A percentile compares a stretch with the other conserved stretches of the same genome.
Evolutionary conservation across 2,888 invertebrate species (phyloP).

Genomic region (Papilio gigon): DNA sequence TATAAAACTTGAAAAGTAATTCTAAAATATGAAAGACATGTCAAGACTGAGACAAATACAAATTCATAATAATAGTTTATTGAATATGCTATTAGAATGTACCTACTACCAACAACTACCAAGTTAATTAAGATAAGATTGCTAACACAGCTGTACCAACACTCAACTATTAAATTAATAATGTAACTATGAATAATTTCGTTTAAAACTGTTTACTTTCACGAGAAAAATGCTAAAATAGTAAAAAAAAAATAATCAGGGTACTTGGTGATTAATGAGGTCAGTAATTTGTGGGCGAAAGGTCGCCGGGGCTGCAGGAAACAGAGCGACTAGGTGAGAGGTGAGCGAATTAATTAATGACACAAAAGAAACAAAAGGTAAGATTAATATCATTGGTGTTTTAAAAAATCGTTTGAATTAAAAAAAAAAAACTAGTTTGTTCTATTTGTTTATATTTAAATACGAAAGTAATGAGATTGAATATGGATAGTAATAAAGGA

Average conservation of each 20-base stretch:
- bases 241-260: constrained; percentile 1
- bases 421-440: no score
- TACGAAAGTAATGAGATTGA: no score
- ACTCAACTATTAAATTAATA: background rate
- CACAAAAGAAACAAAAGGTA: constrained; percentile 36
- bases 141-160: no score
- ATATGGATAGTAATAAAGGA: no score
- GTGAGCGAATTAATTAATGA: constrained; percentile 31
- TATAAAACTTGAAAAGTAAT: background rate
- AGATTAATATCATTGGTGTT: constrained; percentile 23
- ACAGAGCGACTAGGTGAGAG: constrained; percentile 18
- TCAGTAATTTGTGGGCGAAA: constrained; percentile 32
- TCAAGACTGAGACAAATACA: background rate
- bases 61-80: background rate
- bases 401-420: constrained; percentile 1
- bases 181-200: background rate
- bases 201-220: background rate
- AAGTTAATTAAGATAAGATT: no score
- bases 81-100: no score
- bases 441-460: no score
- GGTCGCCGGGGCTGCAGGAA: constrained; percentile 28
- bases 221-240: background rate
- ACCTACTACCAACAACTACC: no score
- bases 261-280: constrained; percentile 34
- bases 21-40: background rate